Conservation (phyloP, 2,888 invertebrate species). For the Morinoia aosen region DNA sequence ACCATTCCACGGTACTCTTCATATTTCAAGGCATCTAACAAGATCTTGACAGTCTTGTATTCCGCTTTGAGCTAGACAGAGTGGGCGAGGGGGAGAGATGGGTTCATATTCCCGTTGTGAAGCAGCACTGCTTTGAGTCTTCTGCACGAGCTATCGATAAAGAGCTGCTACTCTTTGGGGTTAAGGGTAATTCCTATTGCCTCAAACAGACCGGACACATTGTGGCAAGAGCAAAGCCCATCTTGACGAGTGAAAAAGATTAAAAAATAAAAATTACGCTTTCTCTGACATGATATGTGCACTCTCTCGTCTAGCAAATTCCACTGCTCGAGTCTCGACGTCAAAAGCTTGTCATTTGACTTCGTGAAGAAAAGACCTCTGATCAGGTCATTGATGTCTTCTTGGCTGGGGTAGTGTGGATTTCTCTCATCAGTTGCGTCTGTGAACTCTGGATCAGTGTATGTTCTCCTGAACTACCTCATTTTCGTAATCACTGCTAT, state of each 20-base stretch:
- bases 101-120: too few relatives aligned
- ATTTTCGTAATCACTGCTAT: not conserved
- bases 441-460: not conserved
- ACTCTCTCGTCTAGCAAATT: slow-evolving; percentile 48
- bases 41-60: too few relatives aligned
- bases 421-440: slow-evolving; percentile 38
- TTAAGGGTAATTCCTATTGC: not conserved
- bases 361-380: slow-evolving; percentile 46
- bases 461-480: slow-evolving; percentile 12
- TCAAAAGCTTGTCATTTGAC: slow-evolving; percentile 54
- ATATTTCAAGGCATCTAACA: too few relatives aligned
- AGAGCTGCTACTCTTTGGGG: too few relatives aligned
- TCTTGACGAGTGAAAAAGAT: slow-evolving; percentile 52
- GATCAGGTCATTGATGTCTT: slow-evolving; percentile 53
- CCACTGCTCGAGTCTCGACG: slow-evolving; percentile 44
- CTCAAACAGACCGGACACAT: slow-evolving; percentile 38
- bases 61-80: not conserved
- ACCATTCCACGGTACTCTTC: not conserved
- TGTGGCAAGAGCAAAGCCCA: slow-evolving; percentile 50
- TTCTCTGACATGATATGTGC: slow-evolving; percentile 44
- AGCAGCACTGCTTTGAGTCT: too few relatives aligned
- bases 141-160: too few relatives aligned
- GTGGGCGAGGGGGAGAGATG: not conserved
- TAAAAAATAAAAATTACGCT: slow-evolving; percentile 41
- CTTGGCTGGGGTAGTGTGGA: slow-evolving; percentile 39